phyloP scores from a whole-genome alignment of 2,113 vertebrate genomes.

The Hiodon tergisus region DNA sequence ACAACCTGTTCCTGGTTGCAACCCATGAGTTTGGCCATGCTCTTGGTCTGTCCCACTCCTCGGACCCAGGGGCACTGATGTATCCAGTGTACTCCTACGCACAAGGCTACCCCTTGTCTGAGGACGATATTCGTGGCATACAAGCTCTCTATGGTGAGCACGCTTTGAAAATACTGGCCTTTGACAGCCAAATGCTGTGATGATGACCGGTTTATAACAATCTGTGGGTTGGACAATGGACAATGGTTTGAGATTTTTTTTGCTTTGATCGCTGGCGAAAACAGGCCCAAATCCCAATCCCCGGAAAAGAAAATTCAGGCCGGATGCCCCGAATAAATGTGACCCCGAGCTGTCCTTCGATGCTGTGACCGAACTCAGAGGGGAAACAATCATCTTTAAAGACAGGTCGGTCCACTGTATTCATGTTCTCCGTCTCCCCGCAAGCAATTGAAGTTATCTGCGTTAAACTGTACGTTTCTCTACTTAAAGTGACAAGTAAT shows the following conservation, averaged over 20 bases:
- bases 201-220: background rate
- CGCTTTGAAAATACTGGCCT: background rate
- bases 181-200: background rate
- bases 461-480: too few relatives aligned
- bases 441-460: background rate
- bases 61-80: constrained; percentile 86
- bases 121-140: constrained; percentile 88
- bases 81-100: constrained; percentile 82
- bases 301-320: constrained; percentile 55
- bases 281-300: constrained; percentile 58
- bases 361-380: constrained; percentile 64
- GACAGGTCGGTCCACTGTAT: constrained; percentile 52
- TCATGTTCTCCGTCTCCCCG: background rate
- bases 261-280: constrained; percentile 13
- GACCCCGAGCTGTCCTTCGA: constrained; percentile 62
- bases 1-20: constrained; percentile 89
- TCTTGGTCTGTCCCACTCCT: constrained; percentile 84
- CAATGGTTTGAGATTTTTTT: background rate
- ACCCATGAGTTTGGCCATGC: constrained; percentile 92
- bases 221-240: background rate
- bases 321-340: constrained; percentile 62
- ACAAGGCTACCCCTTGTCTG: constrained; percentile 68
- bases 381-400: constrained; percentile 69
- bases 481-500: background rate
- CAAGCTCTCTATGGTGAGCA: constrained; percentile 83